phyloP scores from a whole-genome alignment of 2,797 vertebrate genomes.

The Chrosomus eos region DNA sequence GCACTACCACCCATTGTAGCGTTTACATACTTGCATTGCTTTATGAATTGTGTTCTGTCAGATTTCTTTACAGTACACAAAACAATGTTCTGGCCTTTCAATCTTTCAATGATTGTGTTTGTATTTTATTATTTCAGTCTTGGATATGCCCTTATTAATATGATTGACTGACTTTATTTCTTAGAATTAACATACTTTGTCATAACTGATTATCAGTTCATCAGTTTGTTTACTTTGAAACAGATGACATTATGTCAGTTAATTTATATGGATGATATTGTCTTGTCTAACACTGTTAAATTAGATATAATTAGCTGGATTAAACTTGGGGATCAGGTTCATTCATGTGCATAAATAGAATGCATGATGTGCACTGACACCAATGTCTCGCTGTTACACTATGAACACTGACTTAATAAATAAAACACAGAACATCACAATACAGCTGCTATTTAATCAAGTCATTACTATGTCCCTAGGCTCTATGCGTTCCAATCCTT shows the following conservation, averaged over 20 bases:
- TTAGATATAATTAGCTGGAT: not conserved
- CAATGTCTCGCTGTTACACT: conserved; percentile 19
- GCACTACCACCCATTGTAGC: not conserved
- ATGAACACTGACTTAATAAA: conserved; percentile 15
- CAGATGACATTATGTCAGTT: not conserved
- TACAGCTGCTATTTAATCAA: conserved; percentile 29
- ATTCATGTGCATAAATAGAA: conserved; percentile 29
- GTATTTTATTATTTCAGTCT: not conserved
- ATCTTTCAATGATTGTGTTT: not conserved
- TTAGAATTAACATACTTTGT: not conserved
- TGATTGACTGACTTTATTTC: not conserved
- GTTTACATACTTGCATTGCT: not conserved
- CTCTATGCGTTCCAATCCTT: not conserved
- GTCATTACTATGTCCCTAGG: conserved; percentile 20
- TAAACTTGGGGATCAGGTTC: conserved; percentile 16
- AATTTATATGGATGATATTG: not conserved
- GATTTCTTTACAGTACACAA: not conserved
- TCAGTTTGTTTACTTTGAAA: conserved; percentile 10
- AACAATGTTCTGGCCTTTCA: not conserved
- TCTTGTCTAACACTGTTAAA: not conserved
- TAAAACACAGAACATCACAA: conserved; percentile 13
- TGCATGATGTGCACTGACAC: conserved; percentile 8
- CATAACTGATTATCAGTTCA: not conserved
- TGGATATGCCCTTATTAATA: not conserved
- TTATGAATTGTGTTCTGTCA: not conserved